Percentiles rank a stretch among this genome's conserved stretches.
Conservation (phyloP, 2,888 invertebrate species). For the Melikaiella ostensackeni region DNA sequence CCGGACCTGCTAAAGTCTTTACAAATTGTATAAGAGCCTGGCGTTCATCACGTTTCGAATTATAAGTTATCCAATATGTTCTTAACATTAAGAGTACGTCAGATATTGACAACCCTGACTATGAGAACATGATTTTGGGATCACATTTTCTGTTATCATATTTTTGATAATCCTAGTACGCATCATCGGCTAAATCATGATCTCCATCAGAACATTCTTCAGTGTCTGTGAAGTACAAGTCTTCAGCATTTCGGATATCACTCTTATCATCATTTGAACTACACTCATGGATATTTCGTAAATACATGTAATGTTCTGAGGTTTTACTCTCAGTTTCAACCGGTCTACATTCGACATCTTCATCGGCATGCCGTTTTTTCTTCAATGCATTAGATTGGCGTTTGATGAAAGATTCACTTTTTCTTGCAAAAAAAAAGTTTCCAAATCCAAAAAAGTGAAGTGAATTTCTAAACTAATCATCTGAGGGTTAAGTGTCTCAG, state of each 20-base stretch:
- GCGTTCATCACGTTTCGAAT: not conserved
- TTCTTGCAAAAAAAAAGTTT: not conserved
- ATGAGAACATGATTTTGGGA: not conserved
- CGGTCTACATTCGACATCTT: not conserved
- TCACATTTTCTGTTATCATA: not conserved
- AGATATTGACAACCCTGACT: constrained; percentile 3
- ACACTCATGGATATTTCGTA: not conserved
- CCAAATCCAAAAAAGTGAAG: not conserved
- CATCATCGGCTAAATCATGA: not conserved
- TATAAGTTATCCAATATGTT: not conserved
- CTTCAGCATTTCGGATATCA: not conserved
- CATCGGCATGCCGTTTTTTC: not conserved
- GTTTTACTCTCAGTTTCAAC: not conserved
- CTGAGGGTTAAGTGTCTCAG: not conserved
- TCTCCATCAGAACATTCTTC: not conserved
- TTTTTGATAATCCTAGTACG: not conserved
- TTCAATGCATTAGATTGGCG: not conserved
- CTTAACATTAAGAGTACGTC: constrained; percentile 1
- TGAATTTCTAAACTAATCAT: not conserved
- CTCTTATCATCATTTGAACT: not conserved
- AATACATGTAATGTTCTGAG: not conserved
- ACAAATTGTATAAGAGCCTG: constrained; percentile 1
- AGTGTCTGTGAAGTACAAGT: not conserved
- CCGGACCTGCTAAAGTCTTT: constrained; percentile 4
- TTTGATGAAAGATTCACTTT: not conserved